Evolutionary conservation across 2,797 vertebrate species (phyloP).

Genomic region (Centroberyx gerrardi): DNA sequence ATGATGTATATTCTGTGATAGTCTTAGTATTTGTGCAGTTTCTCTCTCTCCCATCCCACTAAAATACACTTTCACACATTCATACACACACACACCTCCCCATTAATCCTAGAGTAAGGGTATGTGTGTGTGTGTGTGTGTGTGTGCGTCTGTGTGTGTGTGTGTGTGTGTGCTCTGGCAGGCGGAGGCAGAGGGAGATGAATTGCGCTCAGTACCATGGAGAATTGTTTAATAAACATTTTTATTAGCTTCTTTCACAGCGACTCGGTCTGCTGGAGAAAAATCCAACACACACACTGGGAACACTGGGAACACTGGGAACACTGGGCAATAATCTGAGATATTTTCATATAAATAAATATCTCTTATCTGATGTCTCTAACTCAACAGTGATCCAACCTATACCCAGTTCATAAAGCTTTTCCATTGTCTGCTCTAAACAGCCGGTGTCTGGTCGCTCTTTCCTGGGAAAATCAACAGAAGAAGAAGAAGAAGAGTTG

Average conservation of each 20-base stretch:
- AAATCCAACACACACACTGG: too few species aligned
- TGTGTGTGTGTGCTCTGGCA: slow-evolving; percentile 41
- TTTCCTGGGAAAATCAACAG: too few species aligned
- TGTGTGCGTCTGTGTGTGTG: slow-evolving; percentile 15
- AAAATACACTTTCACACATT: background rate
- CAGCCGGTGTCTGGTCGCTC: too few species aligned
- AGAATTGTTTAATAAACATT: slow-evolving; percentile 75
- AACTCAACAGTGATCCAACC: too few species aligned
- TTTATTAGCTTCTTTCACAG: slow-evolving; percentile 68
- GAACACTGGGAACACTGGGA: too few species aligned
- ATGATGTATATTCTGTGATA: background rate
- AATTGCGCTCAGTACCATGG: slow-evolving; percentile 49
- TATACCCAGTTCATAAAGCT: too few species aligned
- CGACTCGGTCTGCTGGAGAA: background rate
- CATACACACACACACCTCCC: background rate
- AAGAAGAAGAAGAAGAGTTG: too few species aligned
- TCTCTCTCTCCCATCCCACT: background rate
- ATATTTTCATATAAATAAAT: too few species aligned
- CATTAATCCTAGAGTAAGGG: slow-evolving; percentile 1
- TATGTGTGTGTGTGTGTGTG: background rate
- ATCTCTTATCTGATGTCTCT: too few species aligned
- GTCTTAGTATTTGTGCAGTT: background rate
- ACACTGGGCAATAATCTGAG: too few species aligned
- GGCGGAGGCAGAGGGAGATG: slow-evolving; percentile 63
- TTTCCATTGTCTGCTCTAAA: too few species aligned